These are phyloP conservation scores for Chaetodon trifasciatus DNA, from an alignment of 2,797 vertebrate genomes.

Conservation along the genomic window DNA sequence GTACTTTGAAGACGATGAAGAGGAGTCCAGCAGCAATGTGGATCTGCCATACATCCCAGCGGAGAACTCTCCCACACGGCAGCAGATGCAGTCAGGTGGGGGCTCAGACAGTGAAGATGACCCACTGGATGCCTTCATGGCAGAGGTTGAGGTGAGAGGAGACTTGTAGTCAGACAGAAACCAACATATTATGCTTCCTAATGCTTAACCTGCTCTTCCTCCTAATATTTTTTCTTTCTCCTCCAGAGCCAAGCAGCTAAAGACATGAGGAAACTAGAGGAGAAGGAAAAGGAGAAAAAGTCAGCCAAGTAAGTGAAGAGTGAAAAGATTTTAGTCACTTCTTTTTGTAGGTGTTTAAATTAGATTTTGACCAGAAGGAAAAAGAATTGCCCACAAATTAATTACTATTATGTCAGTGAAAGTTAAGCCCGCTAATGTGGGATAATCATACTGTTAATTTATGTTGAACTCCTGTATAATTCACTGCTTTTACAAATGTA, in stretches of 20 bases:
- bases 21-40: slow-evolving; percentile 91
- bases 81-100: slow-evolving; percentile 91
- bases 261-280: slow-evolving; percentile 98
- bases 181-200: neutral
- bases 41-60: slow-evolving; percentile 98
- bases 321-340: slow-evolving; percentile 10
- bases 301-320: slow-evolving; percentile 91
- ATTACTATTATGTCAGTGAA: slow-evolving; percentile 8
- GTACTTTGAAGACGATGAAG: slow-evolving; percentile 99
- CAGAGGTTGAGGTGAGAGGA: slow-evolving; percentile 94
- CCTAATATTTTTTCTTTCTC: neutral
- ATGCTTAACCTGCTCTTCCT: neutral
- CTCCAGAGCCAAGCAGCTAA: slow-evolving; percentile 95
- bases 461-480: slow-evolving; percentile 12
- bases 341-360: neutral
- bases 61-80: slow-evolving; percentile 97
- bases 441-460: slow-evolving; percentile 2
- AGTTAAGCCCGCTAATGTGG: slow-evolving; percentile 7
- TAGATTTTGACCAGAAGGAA: slow-evolving; percentile 2
- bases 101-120: slow-evolving; percentile 98
- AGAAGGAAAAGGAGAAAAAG: slow-evolving; percentile 97
- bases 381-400: slow-evolving; percentile 13
- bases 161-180: neutral
- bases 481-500: neutral
- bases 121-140: slow-evolving; percentile 98